A percentile compares a stretch with the other conserved stretches of the same genome.
phyloP scores from a whole-genome alignment of 2,888 invertebrate genomes.

The Epinotia nisella region DNA sequence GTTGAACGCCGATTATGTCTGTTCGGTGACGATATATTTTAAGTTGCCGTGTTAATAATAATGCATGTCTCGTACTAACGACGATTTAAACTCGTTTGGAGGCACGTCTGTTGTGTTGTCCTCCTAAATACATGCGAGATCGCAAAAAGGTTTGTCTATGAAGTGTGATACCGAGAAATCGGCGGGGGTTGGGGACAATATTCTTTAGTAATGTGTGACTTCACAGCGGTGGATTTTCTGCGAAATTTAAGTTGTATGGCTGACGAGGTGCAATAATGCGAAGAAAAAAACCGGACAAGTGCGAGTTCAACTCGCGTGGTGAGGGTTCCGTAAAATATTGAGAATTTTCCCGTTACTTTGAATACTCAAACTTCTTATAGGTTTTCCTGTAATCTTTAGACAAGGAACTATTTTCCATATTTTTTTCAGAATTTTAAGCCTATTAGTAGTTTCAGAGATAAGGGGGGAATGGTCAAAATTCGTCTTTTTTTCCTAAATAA shows the following conservation, averaged over 20 bases:
- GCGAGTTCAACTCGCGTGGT: too few species aligned
- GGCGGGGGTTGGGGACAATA: constrained; percentile 15
- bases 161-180: constrained; percentile 42
- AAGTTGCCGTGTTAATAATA: constrained; percentile 62
- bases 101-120: constrained; percentile 26
- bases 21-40: constrained; percentile 46
- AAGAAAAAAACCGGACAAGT: too few species aligned
- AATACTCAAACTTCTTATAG: too few species aligned
- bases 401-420: too few species aligned
- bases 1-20: constrained; percentile 33
- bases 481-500: too few species aligned
- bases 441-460: too few species aligned
- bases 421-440: too few species aligned
- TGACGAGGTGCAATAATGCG: background rate
- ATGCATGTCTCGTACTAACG: constrained; percentile 74
- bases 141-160: constrained; percentile 39
- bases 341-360: too few species aligned
- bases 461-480: too few species aligned
- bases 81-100: constrained; percentile 78
- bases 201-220: constrained; percentile 25
- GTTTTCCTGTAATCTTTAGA: too few species aligned
- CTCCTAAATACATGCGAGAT: constrained; percentile 20
- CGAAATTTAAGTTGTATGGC: constrained; percentile 21
- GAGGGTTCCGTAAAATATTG: too few species aligned
- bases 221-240: constrained; percentile 38